phyloP scores from a whole-genome alignment of 2,888 invertebrate genomes.

The Deilephila porcellus region DNA sequence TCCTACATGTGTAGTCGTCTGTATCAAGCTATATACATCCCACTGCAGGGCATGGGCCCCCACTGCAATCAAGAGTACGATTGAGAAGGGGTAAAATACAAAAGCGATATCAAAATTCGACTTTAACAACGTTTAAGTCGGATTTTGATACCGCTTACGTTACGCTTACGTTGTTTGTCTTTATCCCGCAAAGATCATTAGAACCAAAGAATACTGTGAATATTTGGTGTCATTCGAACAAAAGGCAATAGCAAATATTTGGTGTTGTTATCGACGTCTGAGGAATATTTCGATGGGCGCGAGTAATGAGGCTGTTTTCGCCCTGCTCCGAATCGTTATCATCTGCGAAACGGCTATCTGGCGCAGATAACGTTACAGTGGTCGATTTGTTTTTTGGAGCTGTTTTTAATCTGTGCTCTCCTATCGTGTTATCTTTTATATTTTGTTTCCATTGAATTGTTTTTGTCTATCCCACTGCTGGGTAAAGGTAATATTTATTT shows the following conservation, averaged over 20 bases:
- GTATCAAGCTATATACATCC: too few species aligned
- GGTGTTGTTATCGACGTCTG: neutral
- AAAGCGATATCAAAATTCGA: too few species aligned
- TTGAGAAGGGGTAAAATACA: too few species aligned
- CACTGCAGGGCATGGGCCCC: too few species aligned
- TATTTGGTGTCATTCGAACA: too few species aligned
- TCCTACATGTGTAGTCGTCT: too few species aligned
- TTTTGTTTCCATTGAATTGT: neutral
- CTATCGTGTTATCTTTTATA: neutral
- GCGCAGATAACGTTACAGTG: conserved; percentile 14
- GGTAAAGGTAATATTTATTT: neutral
- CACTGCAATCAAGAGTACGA: too few species aligned
- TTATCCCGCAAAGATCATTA: neutral
- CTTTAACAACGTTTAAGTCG: too few species aligned
- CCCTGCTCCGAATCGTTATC: conserved; percentile 20
- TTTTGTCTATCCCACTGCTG: neutral
- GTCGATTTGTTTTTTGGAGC: conserved; percentile 2
- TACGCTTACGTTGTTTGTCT: too few species aligned
- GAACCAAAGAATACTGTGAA: neutral
- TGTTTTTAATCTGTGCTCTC: conserved; percentile 12
- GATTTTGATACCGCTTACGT: too few species aligned
- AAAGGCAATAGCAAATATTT: neutral
- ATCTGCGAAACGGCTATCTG: neutral
- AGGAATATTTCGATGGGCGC: neutral
- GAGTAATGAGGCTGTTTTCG: conserved; percentile 20